Base-by-base conservation (phyloP, 2,888 invertebrate genomes). In the Torymus texanus region DNA sequence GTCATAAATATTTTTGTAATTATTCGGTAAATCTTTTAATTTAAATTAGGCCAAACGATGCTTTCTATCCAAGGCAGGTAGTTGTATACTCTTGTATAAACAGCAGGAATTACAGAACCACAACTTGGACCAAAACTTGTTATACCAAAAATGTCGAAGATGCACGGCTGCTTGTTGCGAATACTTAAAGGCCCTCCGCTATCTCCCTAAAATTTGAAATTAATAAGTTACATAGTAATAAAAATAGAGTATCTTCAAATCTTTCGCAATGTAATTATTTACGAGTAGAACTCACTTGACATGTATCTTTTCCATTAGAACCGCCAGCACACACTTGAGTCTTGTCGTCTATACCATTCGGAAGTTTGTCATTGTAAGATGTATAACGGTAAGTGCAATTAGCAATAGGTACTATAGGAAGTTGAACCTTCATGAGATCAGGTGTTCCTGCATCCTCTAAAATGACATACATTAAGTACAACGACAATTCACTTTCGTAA, bases 131-230 rank as follows among this genome's bases (percentile, higher is more conserved):
- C 91, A 81, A 92, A 88, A 1, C 92, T 92, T 2, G 92, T 93
- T 0, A 93, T 81, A 0, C 92, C 93, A 0, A 93, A 85, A 0
- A 93, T 82, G 63, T 90, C 90, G 83, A 92, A 92, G 89, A 92
- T 90, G 79, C 94, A 94, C 65, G 89, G 65, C 3, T 91, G 82
- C 0, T 87, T 85, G 0, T 88, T 89, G 66, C 86, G 87, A 0
- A 92, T 85, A 63, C 91, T 90, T 24, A 95, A 87, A 0, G 94
- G 94, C 0, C 94, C 94, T 12, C 95, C 94, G 11, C 93, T 94
- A 88, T 94, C 94, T 11, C 94, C 94, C 91, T 94, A 86, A 80
- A 29, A 80, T 21, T 21, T 59, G 29, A 53, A 55, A 55, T 61
- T 51, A 29, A 29, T 50, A 29, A 29, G 29, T 29, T 29, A 2